A percentile compares a stretch with the other conserved stretches of the same genome.
phyloP scores from a whole-genome alignment of 2,888 invertebrate genomes.

The Habrosyne pyritoides region DNA sequence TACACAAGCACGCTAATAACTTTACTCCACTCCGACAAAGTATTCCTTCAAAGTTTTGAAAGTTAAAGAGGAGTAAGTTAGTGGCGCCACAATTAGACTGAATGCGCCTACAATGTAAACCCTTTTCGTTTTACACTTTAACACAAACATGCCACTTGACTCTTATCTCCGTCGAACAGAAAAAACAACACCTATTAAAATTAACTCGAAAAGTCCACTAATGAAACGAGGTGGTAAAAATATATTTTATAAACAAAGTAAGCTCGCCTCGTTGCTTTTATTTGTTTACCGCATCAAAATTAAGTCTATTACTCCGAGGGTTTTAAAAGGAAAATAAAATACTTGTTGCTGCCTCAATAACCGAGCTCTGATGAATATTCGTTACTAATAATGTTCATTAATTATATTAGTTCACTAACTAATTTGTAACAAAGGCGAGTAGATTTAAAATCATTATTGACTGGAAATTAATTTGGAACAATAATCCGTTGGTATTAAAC shows the following conservation, averaged over 20 bases:
- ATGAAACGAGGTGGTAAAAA: not conserved
- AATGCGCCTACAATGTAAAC: not conserved
- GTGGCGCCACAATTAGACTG: not conserved
- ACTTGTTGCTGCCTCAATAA: not conserved
- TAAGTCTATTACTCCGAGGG: not conserved
- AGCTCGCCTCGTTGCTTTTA: not conserved
- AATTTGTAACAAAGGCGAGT: no score
- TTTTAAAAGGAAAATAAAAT: not conserved
- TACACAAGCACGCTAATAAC: no score
- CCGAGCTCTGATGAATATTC: no score
- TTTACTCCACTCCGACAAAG: not conserved
- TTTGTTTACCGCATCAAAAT: conserved; percentile 1
- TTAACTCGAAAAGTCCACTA: not conserved
- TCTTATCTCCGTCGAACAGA: not conserved
- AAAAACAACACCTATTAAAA: conserved; percentile 4
- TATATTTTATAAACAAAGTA: conserved; percentile 3
- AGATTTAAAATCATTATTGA: no score
- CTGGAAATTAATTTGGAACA: no score
- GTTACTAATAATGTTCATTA: no score
- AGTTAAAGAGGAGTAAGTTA: not conserved
- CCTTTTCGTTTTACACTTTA: not conserved
- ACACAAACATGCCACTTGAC: not conserved
- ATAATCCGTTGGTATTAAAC: no score
- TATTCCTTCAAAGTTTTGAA: not conserved
- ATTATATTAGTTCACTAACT: no score